phyloP scores from a whole-genome alignment of 2,888 invertebrate genomes.

The Kuschelorhynchus macadamiae region DNA sequence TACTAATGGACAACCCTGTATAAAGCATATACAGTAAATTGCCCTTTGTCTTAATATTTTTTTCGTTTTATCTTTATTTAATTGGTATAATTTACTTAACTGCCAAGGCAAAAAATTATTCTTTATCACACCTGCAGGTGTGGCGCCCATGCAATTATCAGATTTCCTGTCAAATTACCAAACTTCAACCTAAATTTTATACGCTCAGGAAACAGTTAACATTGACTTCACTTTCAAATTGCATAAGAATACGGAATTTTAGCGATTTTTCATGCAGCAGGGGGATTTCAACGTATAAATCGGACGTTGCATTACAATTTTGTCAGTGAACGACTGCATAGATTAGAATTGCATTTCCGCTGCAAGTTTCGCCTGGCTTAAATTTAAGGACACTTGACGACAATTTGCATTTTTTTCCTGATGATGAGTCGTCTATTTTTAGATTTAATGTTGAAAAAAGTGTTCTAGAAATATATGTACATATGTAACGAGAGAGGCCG shows the following conservation, averaged over 20 bases:
- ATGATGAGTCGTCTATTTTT: too few species aligned
- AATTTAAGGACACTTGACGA: slow-evolving; percentile 21
- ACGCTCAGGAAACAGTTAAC: slow-evolving; percentile 27
- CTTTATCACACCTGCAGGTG: too few species aligned
- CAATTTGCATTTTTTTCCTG: slow-evolving; percentile 1
- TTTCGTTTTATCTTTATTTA: too few species aligned
- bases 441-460: too few species aligned
- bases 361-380: slow-evolving; percentile 31
- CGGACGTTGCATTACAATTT: slow-evolving; percentile 36
- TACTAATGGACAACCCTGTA: too few species aligned
- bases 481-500: too few species aligned
- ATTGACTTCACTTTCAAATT: slow-evolving; percentile 23
- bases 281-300: slow-evolving; percentile 30
- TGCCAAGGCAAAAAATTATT: too few species aligned
- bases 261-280: slow-evolving; percentile 24
- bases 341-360: slow-evolving; percentile 45
- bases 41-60: too few species aligned
- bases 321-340: slow-evolving; percentile 39
- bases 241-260: slow-evolving; percentile 23
- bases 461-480: too few species aligned
- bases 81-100: too few species aligned
- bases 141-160: neutral
- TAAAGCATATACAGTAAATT: too few species aligned
- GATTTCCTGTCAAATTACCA: slow-evolving; percentile 2
- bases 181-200: slow-evolving; percentile 22